phyloP scores from a whole-genome alignment of 2,113 vertebrate species.

The Microcebus ravelobensis region DNA sequence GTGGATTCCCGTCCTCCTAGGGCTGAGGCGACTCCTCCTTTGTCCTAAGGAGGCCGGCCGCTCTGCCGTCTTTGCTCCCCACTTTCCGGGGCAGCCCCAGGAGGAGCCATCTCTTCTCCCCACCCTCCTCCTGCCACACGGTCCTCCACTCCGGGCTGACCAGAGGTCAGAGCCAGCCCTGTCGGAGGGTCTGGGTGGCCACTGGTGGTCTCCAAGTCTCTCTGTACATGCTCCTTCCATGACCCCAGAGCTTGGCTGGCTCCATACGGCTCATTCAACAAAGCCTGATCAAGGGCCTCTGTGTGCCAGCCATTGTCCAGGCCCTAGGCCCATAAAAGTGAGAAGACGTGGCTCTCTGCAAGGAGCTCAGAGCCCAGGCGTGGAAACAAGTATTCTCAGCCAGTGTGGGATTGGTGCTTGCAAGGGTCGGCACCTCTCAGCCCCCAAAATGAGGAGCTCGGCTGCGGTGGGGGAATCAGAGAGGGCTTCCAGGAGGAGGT shows the following conservation, averaged over 20 bases:
- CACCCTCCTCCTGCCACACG: too few species aligned
- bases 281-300: background rate
- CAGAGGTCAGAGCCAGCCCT: background rate
- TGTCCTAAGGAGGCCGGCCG: background rate
- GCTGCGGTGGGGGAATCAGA: background rate
- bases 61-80: background rate
- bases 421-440: background rate
- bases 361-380: background rate
- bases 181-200: background rate
- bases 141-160: background rate
- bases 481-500: background rate
- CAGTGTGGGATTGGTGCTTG: background rate
- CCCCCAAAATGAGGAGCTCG: background rate
- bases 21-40: background rate
- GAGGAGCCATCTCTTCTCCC: background rate
- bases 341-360: background rate
- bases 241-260: background rate
- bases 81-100: background rate
- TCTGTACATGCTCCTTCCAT: background rate
- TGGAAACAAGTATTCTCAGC: background rate
- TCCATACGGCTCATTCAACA: background rate
- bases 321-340: background rate
- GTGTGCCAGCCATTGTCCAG: background rate
- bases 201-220: background rate
- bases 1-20: background rate